phyloP scores from a whole-genome alignment of 2,888 invertebrate genomes.

The Camponotus fellah region DNA sequence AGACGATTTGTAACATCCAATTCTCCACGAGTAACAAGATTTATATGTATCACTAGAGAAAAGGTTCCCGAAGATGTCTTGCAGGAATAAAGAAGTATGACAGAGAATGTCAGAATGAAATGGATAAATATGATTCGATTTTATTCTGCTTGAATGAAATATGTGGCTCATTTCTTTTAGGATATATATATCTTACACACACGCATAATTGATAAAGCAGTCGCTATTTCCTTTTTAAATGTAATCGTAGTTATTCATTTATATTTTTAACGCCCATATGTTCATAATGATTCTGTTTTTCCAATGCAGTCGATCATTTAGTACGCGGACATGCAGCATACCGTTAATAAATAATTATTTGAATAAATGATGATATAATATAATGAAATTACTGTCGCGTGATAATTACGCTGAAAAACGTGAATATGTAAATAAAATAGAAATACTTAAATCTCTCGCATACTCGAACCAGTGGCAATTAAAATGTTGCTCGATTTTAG shows the following conservation, averaged over 20 bases:
- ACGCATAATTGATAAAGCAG: conserved; percentile 25
- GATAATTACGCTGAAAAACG: conserved; percentile 16
- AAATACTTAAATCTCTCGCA: conserved; percentile 33
- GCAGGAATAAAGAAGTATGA: conserved; percentile 30
- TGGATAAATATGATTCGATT: conserved; percentile 42
- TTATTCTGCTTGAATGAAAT: conserved; percentile 9
- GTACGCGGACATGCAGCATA: background rate
- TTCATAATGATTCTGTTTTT: conserved; percentile 6
- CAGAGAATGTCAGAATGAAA: conserved; percentile 15
- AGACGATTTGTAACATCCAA: conserved; percentile 49
- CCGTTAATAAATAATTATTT: conserved; percentile 15
- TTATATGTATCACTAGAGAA: conserved; percentile 29
- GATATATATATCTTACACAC: background rate
- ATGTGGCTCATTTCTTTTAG: conserved; percentile 1
- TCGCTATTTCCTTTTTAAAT: background rate
- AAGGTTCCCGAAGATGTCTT: conserved; percentile 33
- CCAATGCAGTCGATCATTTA: conserved; percentile 8
- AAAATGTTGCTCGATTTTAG: conserved; percentile 19
- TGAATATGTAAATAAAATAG: background rate
- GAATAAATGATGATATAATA: conserved; percentile 22
- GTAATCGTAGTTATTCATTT: conserved; percentile 13
- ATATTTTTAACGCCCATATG: conserved; percentile 3
- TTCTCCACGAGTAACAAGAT: conserved; percentile 40
- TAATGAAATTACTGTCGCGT: conserved; percentile 2
- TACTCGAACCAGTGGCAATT: conserved; percentile 14